Evolutionary conservation across 1,140 invertebrate genomes (phyloP).

Genomic region (Drosophila orosa): DNA sequence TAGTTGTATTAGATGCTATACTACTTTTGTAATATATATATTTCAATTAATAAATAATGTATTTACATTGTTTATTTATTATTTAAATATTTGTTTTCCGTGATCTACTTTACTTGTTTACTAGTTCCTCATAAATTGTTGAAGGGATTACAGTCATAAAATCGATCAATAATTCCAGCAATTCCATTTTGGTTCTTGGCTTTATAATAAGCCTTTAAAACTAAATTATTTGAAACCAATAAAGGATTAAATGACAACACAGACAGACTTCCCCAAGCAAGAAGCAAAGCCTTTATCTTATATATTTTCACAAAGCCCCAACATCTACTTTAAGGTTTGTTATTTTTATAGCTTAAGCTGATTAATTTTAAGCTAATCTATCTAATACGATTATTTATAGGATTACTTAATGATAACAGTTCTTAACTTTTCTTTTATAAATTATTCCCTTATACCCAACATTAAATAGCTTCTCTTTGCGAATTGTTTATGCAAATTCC

Average conservation of each 20-base stretch:
- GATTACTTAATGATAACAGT: not conserved
- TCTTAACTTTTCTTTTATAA: not conserved
- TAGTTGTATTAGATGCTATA: no score
- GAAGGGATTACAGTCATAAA: not conserved
- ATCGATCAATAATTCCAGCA: not conserved
- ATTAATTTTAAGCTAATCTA: not conserved
- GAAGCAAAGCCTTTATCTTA: no score
- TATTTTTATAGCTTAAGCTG: not conserved
- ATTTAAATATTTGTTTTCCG: not conserved
- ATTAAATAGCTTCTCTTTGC: not conserved
- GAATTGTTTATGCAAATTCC: conserved; percentile 8
- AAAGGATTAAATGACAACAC: not conserved
- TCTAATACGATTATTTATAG: not conserved
- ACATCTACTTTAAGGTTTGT: not conserved
- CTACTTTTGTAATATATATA: not conserved
- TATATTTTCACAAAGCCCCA: not conserved
- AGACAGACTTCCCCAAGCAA: no score
- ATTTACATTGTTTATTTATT: not conserved
- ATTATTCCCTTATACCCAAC: not conserved
- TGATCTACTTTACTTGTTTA: not conserved
- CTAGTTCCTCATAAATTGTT: not conserved
- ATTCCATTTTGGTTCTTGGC: not conserved
- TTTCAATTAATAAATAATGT: not conserved
- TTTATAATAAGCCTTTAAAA: not conserved
- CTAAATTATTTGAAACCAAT: not conserved